Conservation (phyloP, 2,888 invertebrate species). For the Aquatica leii region DNA sequence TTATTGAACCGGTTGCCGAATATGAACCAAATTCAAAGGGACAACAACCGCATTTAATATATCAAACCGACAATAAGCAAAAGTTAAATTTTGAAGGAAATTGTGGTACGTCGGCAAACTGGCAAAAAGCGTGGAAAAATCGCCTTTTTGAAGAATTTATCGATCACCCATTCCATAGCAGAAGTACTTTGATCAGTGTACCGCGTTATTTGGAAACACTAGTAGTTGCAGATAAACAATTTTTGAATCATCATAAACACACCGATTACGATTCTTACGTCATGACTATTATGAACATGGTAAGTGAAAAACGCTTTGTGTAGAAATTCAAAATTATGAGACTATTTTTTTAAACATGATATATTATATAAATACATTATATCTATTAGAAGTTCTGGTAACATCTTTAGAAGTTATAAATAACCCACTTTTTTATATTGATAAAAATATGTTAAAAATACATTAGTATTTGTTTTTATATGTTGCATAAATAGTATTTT, state of each 20-base stretch:
- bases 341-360: too few relatives aligned
- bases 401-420: too few relatives aligned
- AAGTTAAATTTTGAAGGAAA: conserved; percentile 7
- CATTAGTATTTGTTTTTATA: too few relatives aligned
- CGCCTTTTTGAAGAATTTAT: conserved; percentile 35
- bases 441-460: too few relatives aligned
- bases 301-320: conserved; percentile 50
- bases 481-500: too few relatives aligned
- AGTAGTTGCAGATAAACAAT: conserved; percentile 73
- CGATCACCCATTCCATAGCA: conserved; percentile 12
- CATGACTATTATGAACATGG: conserved; percentile 76
- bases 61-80: conserved; percentile 44
- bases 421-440: too few relatives aligned
- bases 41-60: conserved; percentile 67
- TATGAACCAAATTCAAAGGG: conserved; percentile 61
- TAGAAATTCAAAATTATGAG: conserved; percentile 7
- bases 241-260: conserved; percentile 70
- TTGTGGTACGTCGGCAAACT: conserved; percentile 52
- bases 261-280: conserved; percentile 72
- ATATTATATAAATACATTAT: too few relatives aligned
- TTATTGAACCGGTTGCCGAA: conserved; percentile 67
- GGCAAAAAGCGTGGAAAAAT: conserved; percentile 57
- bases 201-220: conserved; percentile 68
- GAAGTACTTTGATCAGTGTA: conserved; percentile 54
- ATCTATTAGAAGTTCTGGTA: too few relatives aligned